Evolutionary conservation across 2,113 vertebrate species (phyloP), one percentile per base, ranked within the genome.

Genomic region (Megaceryle torquata): DNA sequence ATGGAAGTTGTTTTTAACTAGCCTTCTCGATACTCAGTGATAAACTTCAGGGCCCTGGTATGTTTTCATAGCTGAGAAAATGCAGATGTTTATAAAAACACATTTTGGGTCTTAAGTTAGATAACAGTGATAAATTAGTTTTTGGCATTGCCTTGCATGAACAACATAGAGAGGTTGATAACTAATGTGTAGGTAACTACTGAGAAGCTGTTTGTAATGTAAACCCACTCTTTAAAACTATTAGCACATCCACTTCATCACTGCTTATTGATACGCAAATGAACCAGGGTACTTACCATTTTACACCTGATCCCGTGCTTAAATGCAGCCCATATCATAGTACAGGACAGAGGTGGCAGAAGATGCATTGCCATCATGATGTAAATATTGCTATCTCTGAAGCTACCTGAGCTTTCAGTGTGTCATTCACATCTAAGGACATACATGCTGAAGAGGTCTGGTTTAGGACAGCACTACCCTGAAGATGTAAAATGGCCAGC

Each of bases 361-460:
- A 74, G 31, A 63, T 0, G 1, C 3, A 1, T 53, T 53, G 41
- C 31, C 6, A 4, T 54, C 16, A 11, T 5, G 11, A 37, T 85
- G 4, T 51, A 68, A 77, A 74, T 70, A 48, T 2, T 76, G 25
- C 41, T 86, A 15, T 48, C 33, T 60, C 18, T 60, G 22, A 35
- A 17, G 13, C 64, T 81, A 72, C 3, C 16, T 65, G 39, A 80
- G 41, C 33, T 65, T 67, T n/a, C 11, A 41, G 4, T 46, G 46
- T 9, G 59, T 65, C 46, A 8, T 63, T 39, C 35, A 46, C 6
- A 11, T 92, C 20, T 22, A 20, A 79, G 35, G 7, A 41, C 3
- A 1, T 48, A 46, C 0, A 1, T 60, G 21, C 44, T 91, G 33
- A 89, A 81, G 60, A 77, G 19, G 17, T 50, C 25, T 94, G 7